Evolutionary conservation across 2,113 vertebrate genomes (phyloP), one percentile per base, ranked within the genome.

Genomic region (Anguilla japonica): DNA sequence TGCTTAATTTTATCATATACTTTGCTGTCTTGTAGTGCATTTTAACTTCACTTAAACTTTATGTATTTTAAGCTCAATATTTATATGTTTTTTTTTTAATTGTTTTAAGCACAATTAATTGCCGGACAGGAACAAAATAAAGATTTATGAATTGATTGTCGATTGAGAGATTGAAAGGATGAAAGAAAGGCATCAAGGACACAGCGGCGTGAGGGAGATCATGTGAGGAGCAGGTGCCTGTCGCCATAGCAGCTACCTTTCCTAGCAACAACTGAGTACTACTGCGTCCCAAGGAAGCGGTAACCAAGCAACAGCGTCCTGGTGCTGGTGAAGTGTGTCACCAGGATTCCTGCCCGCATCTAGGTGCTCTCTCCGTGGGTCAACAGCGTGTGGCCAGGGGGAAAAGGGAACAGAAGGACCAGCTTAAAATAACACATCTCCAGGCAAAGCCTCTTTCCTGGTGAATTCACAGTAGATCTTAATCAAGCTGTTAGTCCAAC

Each of bases 231-330:
- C 80, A 82, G 40, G 80, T 71, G 63, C 26, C 80, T 82, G 43
- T 43, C 41, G 18, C 79, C 80, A 43, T 26, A 67, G 26, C 8
- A 81, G 85, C 78, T 86, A 82, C 56, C 43, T 84, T 67, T 39
- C 87, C 82, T 84, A 85, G 87, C 89, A 92, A 88, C 87, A 84
- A 87, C 75, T 89, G 50, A 84, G 87, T 89, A 88, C 80, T 82
- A 88, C 57, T 78, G 85, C 63, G 82, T 4, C 57, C 79, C 22
- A 41, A 80, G 39, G 53, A 57, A 67, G 20, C 46, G 3, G 79
- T 81, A 79, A 22, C 85, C n/a, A 41, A 80, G 90, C 87, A 87
- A 87, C 88, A 34, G 88, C 87, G 88, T 89, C 88, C 89, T 86
- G 71, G 85, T 90, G 89, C 87, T 13, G 3, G 22, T 18, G 53